Conservation (phyloP, 1,140 invertebrate genomes). For the Vanessa tameamea region DNA sequence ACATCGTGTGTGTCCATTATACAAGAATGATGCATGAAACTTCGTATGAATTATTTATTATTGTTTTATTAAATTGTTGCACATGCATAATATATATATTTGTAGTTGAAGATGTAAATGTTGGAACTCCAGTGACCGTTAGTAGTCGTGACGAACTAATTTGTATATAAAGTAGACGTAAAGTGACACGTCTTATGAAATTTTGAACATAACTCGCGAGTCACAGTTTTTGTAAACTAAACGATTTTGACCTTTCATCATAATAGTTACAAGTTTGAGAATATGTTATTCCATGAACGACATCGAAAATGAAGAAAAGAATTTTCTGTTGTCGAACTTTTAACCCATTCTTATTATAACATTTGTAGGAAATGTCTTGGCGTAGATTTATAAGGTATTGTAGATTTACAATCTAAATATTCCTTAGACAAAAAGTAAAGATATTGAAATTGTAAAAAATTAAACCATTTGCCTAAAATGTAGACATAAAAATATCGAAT, state of each 20-base stretch:
- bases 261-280: neutral
- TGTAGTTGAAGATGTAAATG: neutral
- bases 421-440: too few species aligned
- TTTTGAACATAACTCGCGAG: neutral
- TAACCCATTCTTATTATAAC: too few species aligned
- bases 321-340: too few species aligned
- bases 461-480: too few species aligned
- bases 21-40: neutral
- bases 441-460: too few species aligned
- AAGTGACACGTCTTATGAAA: constrained; percentile 2
- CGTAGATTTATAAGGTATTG: too few species aligned
- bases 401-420: too few species aligned
- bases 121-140: constrained; percentile 1
- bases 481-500: too few species aligned
- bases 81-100: neutral
- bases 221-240: neutral
- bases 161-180: constrained; percentile 5
- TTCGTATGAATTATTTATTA: neutral
- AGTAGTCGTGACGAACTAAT: constrained; percentile 28
- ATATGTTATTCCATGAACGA: too few species aligned
- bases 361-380: too few species aligned
- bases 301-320: too few species aligned
- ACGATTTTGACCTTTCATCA: neutral
- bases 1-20: too few species aligned
- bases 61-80: neutral